Percentiles rank a stretch among this genome's conserved stretches.
Conservation (phyloP, 2,797 vertebrate species). For the Lateolabrax maculatus region DNA sequence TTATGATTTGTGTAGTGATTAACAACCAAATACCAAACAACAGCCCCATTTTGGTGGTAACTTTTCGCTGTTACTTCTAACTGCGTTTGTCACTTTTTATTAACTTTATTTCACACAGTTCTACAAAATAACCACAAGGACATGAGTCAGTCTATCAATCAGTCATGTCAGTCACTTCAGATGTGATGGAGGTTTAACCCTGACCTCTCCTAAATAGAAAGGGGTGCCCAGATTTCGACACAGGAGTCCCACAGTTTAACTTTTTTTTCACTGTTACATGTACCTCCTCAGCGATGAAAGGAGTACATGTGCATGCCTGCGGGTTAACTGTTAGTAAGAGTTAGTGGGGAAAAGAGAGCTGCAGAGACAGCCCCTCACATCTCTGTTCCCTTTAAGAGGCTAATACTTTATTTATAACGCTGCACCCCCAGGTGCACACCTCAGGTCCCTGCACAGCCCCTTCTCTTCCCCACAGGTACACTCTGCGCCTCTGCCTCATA, state of each 20-base stretch:
- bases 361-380: constrained; percentile 82
- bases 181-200: constrained; percentile 19
- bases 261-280: constrained; percentile 67
- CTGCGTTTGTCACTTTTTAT: constrained; percentile 2
- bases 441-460: constrained; percentile 82
- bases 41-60: background rate
- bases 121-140: background rate
- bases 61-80: constrained; percentile 2
- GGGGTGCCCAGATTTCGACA: constrained; percentile 47
- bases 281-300: constrained; percentile 79
- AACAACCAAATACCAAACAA: background rate
- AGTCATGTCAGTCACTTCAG: background rate
- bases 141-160: background rate
- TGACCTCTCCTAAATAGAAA: constrained; percentile 39
- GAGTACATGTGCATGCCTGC: constrained; percentile 78
- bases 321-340: constrained; percentile 83
- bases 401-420: constrained; percentile 89
- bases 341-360: constrained; percentile 78
- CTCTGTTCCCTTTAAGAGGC: constrained; percentile 84
- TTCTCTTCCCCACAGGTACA: constrained; percentile 82
- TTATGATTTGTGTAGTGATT: constrained; percentile 6
- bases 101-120: constrained; percentile 20
- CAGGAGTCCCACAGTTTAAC: constrained; percentile 63
- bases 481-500: constrained; percentile 70
- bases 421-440: constrained; percentile 82